Evolutionary conservation across 2,113 vertebrate species (phyloP).

Genomic region (Cricetomys ansorgei): DNA sequence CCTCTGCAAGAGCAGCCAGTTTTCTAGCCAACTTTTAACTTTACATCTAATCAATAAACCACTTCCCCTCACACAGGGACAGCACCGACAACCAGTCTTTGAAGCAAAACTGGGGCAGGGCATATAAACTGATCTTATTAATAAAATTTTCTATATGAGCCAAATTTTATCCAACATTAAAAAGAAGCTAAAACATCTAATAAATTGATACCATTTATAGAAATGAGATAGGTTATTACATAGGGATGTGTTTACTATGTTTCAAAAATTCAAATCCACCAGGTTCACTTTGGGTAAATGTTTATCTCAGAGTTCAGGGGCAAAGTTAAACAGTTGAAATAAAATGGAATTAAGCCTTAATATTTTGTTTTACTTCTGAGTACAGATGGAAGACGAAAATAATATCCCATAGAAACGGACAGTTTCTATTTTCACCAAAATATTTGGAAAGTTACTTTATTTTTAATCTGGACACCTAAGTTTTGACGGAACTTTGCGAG

Average conservation of each 20-base stretch:
- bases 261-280: conserved; percentile 67
- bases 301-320: conserved; percentile 78
- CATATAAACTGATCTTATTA: background rate
- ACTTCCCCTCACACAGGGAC: background rate
- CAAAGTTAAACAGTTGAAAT: conserved; percentile 83
- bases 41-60: background rate
- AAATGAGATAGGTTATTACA: conserved; percentile 70
- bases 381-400: conserved; percentile 79
- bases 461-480: conserved; percentile 66
- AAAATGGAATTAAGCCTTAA: conserved; percentile 85
- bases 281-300: conserved; percentile 78
- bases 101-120: background rate
- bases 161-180: conserved; percentile 66
- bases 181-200: conserved; percentile 64
- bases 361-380: conserved; percentile 82
- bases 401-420: conserved; percentile 78
- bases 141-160: background rate
- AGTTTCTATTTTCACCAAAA: conserved; percentile 76
- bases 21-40: background rate
- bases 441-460: conserved; percentile 79
- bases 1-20: background rate
- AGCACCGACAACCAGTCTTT: background rate
- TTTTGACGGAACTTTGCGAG: conserved; percentile 31
- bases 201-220: conserved; percentile 74
- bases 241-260: conserved; percentile 71